These are phyloP conservation scores for Ichneumon xanthorius DNA, from an alignment of 2,888 invertebrate genomes.

Conservation along the genomic window DNA sequence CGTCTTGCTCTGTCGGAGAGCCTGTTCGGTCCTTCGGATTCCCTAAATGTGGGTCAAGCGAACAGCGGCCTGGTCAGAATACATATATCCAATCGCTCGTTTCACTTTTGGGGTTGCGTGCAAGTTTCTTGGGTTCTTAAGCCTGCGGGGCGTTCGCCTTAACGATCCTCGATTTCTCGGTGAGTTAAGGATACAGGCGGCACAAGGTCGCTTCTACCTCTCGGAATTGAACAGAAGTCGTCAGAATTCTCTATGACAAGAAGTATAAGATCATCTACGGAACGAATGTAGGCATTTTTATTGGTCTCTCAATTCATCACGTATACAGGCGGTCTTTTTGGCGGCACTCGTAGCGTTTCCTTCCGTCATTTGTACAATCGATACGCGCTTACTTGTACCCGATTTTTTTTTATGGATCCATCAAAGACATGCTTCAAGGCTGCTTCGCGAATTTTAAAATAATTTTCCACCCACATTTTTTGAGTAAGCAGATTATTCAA, in stretches of 20 bases:
- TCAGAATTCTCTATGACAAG: not conserved
- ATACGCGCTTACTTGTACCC: too few relatives aligned
- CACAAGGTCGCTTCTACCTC: slow-evolving; percentile 43
- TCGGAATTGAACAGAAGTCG: slow-evolving; percentile 46
- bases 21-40: slow-evolving; percentile 73
- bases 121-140: slow-evolving; percentile 34
- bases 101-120: slow-evolving; percentile 69
- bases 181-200: slow-evolving; percentile 72
- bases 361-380: slow-evolving; percentile 7
- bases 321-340: not conserved
- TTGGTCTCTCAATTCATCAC: slow-evolving; percentile 6
- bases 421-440: too few relatives aligned
- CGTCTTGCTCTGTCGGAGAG: slow-evolving; percentile 55
- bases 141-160: slow-evolving; percentile 70
- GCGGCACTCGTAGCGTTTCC: not conserved
- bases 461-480: too few relatives aligned
- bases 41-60: slow-evolving; percentile 77
- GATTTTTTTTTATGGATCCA: too few relatives aligned
- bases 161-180: slow-evolving; percentile 80
- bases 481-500: too few relatives aligned
- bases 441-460: too few relatives aligned
- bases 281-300: slow-evolving; percentile 18
- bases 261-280: slow-evolving; percentile 19
- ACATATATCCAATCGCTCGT: slow-evolving; percentile 51
- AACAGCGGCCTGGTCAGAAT: slow-evolving; percentile 72